Conservation (phyloP, 2,888 invertebrate species). For the Stegana nigrithorax region DNA sequence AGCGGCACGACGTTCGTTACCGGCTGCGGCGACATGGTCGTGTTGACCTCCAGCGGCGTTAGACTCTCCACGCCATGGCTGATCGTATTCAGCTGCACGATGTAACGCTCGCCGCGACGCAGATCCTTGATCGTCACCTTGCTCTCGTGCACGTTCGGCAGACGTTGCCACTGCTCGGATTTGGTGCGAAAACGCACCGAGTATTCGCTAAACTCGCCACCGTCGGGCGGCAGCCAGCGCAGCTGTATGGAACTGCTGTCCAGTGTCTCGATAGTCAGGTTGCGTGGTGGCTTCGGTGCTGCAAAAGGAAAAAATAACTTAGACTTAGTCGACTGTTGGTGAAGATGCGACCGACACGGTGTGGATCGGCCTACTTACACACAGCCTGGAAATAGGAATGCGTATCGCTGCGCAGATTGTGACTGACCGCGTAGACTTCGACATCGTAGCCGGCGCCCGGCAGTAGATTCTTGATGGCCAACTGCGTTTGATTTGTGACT, state of each 20-base stretch:
- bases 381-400: slow-evolving; percentile 90
- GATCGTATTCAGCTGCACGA: slow-evolving; percentile 86
- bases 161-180: slow-evolving; percentile 77
- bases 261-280: slow-evolving; percentile 81
- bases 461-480: slow-evolving; percentile 79
- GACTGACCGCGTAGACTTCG: slow-evolving; percentile 88
- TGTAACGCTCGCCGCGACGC: slow-evolving; percentile 89
- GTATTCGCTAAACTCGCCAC: slow-evolving; percentile 80
- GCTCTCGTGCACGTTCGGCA: slow-evolving; percentile 76
- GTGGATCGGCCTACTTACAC: slow-evolving; percentile 83
- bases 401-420: slow-evolving; percentile 83
- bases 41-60: slow-evolving; percentile 81
- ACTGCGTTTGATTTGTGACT: slow-evolving; percentile 76
- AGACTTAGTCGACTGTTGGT: slow-evolving; percentile 12
- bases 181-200: slow-evolving; percentile 84
- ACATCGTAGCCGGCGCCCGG: slow-evolving; percentile 92
- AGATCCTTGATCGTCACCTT: slow-evolving; percentile 86
- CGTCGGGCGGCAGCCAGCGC: slow-evolving; percentile 76
- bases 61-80: slow-evolving; percentile 86
- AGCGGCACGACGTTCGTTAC: slow-evolving; percentile 85
- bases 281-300: slow-evolving; percentile 85
- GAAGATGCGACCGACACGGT: too few relatives aligned
- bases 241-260: slow-evolving; percentile 84
- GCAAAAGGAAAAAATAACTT: slow-evolving; percentile 39
- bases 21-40: slow-evolving; percentile 89